phyloP scores from a whole-genome alignment of 1,140 invertebrate genomes.

The Pissodes strobi region DNA sequence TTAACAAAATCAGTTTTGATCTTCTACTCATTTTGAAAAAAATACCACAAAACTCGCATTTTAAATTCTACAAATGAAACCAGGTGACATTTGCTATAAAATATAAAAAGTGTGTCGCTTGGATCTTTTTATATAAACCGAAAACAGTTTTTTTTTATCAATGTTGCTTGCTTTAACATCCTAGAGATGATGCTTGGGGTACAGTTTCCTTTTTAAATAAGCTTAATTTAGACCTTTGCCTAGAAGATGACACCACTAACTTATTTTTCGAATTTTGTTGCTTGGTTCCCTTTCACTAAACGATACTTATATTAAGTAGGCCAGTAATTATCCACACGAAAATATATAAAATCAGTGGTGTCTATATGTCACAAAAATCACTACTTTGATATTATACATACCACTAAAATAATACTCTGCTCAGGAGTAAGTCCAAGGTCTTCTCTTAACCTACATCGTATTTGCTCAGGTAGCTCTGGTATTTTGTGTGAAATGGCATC shows the following conservation, averaged over 20 bases:
- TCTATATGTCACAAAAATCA: neutral
- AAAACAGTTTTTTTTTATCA: too few relatives aligned
- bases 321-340: neutral
- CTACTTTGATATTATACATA: conserved; percentile 50
- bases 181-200: too few relatives aligned
- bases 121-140: too few relatives aligned
- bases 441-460: conserved; percentile 59
- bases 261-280: neutral
- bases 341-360: neutral
- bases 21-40: too few relatives aligned
- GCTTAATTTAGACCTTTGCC: too few relatives aligned
- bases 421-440: conserved; percentile 64
- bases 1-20: too few relatives aligned
- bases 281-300: neutral
- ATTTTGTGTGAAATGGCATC: conserved; percentile 60
- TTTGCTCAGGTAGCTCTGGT: conserved; percentile 66
- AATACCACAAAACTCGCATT: too few relatives aligned
- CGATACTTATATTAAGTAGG: neutral
- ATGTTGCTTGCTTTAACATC: too few relatives aligned
- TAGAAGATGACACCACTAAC: neutral
- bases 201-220: too few relatives aligned
- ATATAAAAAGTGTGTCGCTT: too few relatives aligned
- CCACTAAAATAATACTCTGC: conserved; percentile 67
- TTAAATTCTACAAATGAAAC: too few relatives aligned
- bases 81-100: too few relatives aligned